These are phyloP conservation scores for Lates calcarifer DNA, from an alignment of 2,113 vertebrate species.

Conservation along the genomic window DNA sequence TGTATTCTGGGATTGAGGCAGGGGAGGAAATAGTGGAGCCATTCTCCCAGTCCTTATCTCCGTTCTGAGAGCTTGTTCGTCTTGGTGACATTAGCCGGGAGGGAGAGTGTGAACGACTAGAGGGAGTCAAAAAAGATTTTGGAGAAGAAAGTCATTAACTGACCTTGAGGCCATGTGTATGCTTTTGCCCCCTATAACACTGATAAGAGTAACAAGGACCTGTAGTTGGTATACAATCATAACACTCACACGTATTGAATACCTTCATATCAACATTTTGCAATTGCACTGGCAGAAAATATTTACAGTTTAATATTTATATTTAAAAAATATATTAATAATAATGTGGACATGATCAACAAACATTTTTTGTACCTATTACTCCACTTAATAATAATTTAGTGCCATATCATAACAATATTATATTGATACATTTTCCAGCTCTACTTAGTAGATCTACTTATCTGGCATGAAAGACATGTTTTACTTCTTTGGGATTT, in stretches of 20 bases:
- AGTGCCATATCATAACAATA: not conserved
- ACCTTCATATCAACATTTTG: not conserved
- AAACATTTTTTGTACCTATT: not conserved
- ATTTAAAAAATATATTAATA: not conserved
- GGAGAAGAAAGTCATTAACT: not conserved
- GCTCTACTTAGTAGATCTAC: not conserved
- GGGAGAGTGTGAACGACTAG: constrained; percentile 89
- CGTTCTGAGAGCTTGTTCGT: constrained; percentile 83
- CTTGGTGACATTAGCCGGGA: constrained; percentile 89
- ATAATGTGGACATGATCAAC: not conserved
- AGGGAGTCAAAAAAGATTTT: not conserved
- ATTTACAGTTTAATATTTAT: not conserved
- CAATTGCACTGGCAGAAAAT: not conserved
- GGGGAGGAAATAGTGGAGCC: constrained; percentile 91
- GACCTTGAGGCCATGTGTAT: constrained; percentile 10
- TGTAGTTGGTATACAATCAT: not conserved
- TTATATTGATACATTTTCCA: not conserved
- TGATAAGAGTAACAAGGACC: constrained; percentile 12
- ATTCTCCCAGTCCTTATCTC: constrained; percentile 92
- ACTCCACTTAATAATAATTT: not conserved
- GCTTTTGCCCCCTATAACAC: constrained; percentile 16
- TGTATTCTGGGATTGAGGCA: constrained; percentile 92
- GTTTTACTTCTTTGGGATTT: not conserved
- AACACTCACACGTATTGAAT: not conserved
- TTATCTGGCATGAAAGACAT: not conserved